These are phyloP conservation scores for Macropis europaea DNA, from an alignment of 2,888 invertebrate genomes.

Conservation along the genomic window DNA sequence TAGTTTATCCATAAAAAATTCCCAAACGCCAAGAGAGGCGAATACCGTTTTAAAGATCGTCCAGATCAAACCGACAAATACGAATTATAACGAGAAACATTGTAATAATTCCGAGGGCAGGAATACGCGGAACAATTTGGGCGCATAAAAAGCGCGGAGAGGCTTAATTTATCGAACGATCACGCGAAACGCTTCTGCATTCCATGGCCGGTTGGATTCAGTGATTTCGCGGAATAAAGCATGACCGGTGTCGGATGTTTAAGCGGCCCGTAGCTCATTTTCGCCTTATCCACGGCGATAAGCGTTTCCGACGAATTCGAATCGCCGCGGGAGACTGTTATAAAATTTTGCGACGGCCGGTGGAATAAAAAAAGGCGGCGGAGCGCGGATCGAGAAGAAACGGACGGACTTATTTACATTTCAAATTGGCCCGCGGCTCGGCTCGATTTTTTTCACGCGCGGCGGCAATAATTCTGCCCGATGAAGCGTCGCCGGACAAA, in stretches of 20 bases:
- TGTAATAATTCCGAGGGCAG: slow-evolving; percentile 39
- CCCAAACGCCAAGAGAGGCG: too few relatives aligned
- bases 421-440: slow-evolving; percentile 61
- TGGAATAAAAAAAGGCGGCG: not conserved
- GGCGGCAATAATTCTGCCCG: slow-evolving; percentile 17
- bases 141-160: slow-evolving; percentile 46
- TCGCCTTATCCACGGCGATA: not conserved
- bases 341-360: not conserved
- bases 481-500: slow-evolving; percentile 9
- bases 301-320: slow-evolving; percentile 34
- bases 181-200: slow-evolving; percentile 45
- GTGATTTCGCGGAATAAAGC: slow-evolving; percentile 18
- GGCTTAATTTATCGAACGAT: slow-evolving; percentile 44
- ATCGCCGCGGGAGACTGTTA: slow-evolving; percentile 3
- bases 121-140: slow-evolving; percentile 31
- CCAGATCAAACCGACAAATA: slow-evolving; percentile 11
- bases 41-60: too few relatives aligned
- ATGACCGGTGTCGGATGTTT: not conserved
- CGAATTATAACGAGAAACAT: slow-evolving; percentile 40
- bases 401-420: slow-evolving; percentile 57
- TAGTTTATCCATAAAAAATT: too few relatives aligned
- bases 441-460: slow-evolving; percentile 46
- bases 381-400: not conserved
- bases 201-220: slow-evolving; percentile 22
- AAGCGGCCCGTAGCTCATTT: not conserved